These are phyloP conservation scores for Anolis apletophallus DNA, from an alignment of 2,797 vertebrate species.

Conservation along the genomic window DNA sequence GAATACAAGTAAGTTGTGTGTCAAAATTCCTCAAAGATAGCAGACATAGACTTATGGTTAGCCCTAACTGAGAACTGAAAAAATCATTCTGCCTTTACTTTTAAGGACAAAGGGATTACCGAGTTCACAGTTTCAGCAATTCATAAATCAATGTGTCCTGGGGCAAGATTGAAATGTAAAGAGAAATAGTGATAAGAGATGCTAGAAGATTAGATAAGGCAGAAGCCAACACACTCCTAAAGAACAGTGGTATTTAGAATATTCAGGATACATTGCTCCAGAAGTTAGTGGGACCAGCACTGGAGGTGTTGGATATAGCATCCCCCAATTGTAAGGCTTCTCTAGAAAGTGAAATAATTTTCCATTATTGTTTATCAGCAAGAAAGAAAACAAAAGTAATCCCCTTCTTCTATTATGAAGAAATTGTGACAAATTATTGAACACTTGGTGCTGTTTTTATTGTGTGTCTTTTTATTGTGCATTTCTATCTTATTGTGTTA, in stretches of 20 bases:
- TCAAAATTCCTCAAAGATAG: neutral
- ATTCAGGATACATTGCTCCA: neutral
- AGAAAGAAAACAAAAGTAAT: neutral
- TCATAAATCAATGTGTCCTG: neutral
- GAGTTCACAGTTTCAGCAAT: neutral
- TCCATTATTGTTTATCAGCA: neutral
- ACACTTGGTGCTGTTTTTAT: too few species aligned
- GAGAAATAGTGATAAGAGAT: neutral
- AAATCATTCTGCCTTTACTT: neutral
- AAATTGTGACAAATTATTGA: neutral
- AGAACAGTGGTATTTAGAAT: neutral
- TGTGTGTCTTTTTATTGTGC: too few species aligned
- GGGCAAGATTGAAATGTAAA: neutral
- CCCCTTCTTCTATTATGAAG: neutral
- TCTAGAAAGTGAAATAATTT: neutral
- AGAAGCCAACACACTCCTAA: neutral
- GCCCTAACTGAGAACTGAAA: neutral
- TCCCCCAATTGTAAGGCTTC: too few species aligned
- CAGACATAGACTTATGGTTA: neutral
- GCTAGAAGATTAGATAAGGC: neutral
- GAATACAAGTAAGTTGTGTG: slow-evolving; percentile 1
- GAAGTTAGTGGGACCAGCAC: neutral
- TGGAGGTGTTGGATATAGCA: neutral
- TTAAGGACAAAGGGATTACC: neutral
- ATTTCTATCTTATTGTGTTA: too few species aligned